Conservation (phyloP, 1,140 invertebrate genomes). For the Drosophila gunungcola region DNA sequence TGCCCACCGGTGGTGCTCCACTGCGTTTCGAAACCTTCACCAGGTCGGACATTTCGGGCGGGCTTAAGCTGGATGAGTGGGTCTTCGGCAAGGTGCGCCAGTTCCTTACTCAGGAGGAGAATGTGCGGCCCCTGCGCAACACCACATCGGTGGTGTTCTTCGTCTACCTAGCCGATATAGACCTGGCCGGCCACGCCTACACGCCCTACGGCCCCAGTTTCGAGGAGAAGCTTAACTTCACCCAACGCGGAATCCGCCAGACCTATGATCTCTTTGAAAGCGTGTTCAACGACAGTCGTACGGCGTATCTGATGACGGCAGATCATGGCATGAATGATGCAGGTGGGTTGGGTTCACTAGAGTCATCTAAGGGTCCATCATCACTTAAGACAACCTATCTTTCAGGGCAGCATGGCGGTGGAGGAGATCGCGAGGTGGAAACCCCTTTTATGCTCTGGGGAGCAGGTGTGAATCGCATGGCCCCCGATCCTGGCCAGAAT, state of each 20-base stretch:
- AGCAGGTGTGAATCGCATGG: slow-evolving; percentile 7
- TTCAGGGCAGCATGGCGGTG: slow-evolving; percentile 92
- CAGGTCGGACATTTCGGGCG: neutral
- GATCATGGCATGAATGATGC: slow-evolving; percentile 99
- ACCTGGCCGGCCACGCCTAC: slow-evolving; percentile 87
- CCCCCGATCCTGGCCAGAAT: neutral
- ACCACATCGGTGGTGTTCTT: slow-evolving; percentile 92
- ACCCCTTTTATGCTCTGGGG: slow-evolving; percentile 36
- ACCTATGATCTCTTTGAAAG: slow-evolving; percentile 89
- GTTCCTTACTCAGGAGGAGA: slow-evolving; percentile 87
- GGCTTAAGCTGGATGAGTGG: neutral
- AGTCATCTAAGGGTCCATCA: neutral
- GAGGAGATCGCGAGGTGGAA: neutral
- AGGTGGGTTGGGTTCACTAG: slow-evolving; percentile 86
- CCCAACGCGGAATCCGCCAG: slow-evolving; percentile 91
- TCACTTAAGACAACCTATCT: neutral
- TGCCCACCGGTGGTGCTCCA: slow-evolving; percentile 13
- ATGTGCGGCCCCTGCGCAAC: slow-evolving; percentile 77
- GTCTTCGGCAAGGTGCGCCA: slow-evolving; percentile 14
- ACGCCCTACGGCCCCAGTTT: slow-evolving; percentile 95
- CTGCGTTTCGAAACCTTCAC: slow-evolving; percentile 7
- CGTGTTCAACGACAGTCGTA: slow-evolving; percentile 91
- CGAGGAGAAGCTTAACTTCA: slow-evolving; percentile 90
- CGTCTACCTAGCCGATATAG: slow-evolving; percentile 96
- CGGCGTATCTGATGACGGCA: slow-evolving; percentile 96